A percentile compares a stretch with the other conserved stretches of the same genome.
These are phyloP conservation scores for Leptothorax acervorum DNA, from an alignment of 2,888 invertebrate genomes.

Conservation along the genomic window DNA sequence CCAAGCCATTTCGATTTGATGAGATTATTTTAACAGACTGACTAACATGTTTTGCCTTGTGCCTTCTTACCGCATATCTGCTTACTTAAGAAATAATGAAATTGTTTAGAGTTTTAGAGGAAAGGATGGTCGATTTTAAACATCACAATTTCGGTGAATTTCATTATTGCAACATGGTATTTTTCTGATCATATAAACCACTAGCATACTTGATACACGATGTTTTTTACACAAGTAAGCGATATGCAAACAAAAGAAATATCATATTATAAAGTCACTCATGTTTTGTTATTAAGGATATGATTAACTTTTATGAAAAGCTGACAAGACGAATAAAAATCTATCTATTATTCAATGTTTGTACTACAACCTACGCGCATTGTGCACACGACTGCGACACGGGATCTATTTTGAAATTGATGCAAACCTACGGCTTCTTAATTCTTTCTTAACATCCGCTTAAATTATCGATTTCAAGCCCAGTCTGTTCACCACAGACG, in stretches of 20 bases:
- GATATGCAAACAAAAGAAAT: too few relatives aligned
- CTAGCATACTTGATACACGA: background rate
- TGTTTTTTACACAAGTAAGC: background rate
- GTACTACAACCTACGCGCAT: background rate
- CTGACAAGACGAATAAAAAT: background rate
- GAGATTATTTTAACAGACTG: background rate
- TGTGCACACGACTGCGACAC: background rate
- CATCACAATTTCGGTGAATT: background rate
- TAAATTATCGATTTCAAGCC: constrained; percentile 34
- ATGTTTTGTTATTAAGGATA: background rate
- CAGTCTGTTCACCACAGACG: background rate
- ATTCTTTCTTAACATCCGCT: constrained; percentile 29
- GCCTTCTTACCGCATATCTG: background rate
- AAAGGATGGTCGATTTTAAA: background rate
- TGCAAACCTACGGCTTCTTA: constrained; percentile 28
- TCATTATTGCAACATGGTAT: background rate
- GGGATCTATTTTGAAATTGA: constrained; percentile 29
- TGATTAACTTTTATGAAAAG: background rate
- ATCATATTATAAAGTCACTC: background rate
- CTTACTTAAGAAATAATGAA: background rate
- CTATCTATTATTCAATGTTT: background rate
- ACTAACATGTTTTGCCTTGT: too few relatives aligned
- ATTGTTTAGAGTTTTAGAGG: background rate
- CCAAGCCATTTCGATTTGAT: constrained; percentile 15
- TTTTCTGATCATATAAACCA: background rate